phyloP scores from a whole-genome alignment of 2,888 invertebrate species.

The Drosophila mimetica region DNA sequence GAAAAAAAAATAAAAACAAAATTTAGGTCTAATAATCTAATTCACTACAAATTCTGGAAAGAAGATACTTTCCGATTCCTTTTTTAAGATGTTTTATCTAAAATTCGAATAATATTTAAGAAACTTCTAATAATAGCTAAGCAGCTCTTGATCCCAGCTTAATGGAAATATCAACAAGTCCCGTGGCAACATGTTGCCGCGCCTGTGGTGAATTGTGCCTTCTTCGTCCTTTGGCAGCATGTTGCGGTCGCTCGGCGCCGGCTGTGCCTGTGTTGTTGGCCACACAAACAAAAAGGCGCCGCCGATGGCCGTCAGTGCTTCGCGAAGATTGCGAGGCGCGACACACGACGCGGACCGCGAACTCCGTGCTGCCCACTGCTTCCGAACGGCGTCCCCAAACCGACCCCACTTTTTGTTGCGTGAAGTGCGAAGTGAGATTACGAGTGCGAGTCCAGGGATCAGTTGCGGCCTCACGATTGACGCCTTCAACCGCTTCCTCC shows the following conservation, averaged over 20 bases:
- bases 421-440: slow-evolving; percentile 44
- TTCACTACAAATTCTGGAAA: too few relatives aligned
- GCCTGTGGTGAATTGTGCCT: slow-evolving; percentile 29
- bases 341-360: slow-evolving; percentile 39
- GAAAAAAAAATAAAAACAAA: too few relatives aligned
- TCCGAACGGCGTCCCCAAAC: too few relatives aligned
- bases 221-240: slow-evolving; percentile 18
- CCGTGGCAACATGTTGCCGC: slow-evolving; percentile 60
- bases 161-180: slow-evolving; percentile 59
- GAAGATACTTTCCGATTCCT: too few relatives aligned
- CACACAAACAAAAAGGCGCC: slow-evolving; percentile 10
- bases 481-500: slow-evolving; percentile 40
- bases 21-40: too few relatives aligned
- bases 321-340: slow-evolving; percentile 60
- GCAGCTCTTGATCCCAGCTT: neutral
- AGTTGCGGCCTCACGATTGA: slow-evolving; percentile 62
- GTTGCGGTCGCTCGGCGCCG: slow-evolving; percentile 20
- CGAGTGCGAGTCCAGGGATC: slow-evolving; percentile 1
- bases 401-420: too few relatives aligned
- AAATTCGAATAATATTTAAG: too few relatives aligned
- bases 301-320: slow-evolving; percentile 55
- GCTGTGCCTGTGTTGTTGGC: slow-evolving; percentile 2
- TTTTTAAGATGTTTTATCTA: too few relatives aligned
- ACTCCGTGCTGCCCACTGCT: neutral
- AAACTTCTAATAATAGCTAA: too few relatives aligned